A percentile compares a stretch with the other conserved stretches of the same genome.
Evolutionary conservation across 2,888 invertebrate species (phyloP).

Genomic region (Polydrusus cervinus): DNA sequence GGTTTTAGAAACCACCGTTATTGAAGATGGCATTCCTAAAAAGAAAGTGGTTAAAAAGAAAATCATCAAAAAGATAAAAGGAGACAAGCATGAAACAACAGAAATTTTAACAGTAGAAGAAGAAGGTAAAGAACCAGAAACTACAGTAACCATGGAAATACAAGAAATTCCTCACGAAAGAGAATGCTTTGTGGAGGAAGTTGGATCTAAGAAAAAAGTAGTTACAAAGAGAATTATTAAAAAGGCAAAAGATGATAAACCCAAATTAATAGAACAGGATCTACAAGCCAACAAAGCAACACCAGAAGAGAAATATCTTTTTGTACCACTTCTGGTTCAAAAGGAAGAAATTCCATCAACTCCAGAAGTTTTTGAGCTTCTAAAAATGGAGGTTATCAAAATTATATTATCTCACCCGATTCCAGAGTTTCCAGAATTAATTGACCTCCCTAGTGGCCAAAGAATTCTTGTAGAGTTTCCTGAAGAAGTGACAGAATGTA

Average conservation of each 20-base stretch:
- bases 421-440: constrained; percentile 61
- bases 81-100: too few relatives aligned
- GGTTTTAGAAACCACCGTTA: too few relatives aligned
- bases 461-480: constrained; percentile 62
- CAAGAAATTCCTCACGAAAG: too few relatives aligned
- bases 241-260: constrained; percentile 58
- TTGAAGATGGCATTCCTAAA: too few relatives aligned
- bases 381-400: constrained; percentile 65
- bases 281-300: constrained; percentile 57
- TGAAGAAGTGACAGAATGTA: constrained; percentile 65
- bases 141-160: too few relatives aligned
- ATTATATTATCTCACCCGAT: constrained; percentile 64
- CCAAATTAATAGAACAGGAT: neutral
- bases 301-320: constrained; percentile 63
- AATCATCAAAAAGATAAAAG: too few relatives aligned
- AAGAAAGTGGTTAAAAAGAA: too few relatives aligned
- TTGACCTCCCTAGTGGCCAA: constrained; percentile 59
- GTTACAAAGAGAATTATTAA: constrained; percentile 65
- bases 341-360: constrained; percentile 62
- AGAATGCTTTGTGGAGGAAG: too few relatives aligned
- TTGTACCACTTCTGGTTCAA: constrained; percentile 65
- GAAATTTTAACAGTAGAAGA: too few relatives aligned
- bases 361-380: constrained; percentile 63
- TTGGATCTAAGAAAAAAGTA: too few relatives aligned
- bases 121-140: too few relatives aligned